A percentile compares a stretch with the other conserved stretches of the same genome.
phyloP scores from a whole-genome alignment of 2,113 vertebrate genomes.

The Limanda limanda region DNA sequence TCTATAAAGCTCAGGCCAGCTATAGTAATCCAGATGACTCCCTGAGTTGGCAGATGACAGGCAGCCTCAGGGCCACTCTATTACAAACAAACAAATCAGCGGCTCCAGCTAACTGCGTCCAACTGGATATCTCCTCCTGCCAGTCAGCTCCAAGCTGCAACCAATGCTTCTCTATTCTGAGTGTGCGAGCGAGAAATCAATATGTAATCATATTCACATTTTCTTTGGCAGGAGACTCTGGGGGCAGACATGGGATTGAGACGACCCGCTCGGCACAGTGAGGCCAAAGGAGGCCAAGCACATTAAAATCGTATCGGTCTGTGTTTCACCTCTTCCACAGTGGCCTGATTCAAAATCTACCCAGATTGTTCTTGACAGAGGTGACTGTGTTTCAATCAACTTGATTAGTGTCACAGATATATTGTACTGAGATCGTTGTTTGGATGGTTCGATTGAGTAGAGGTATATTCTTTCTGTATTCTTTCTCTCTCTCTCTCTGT shows the following conservation, averaged over 20 bases:
- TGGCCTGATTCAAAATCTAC: constrained; percentile 32
- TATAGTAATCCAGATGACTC: constrained; percentile 56
- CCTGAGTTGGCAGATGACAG: constrained; percentile 53
- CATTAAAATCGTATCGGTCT: constrained; percentile 45
- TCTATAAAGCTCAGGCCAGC: constrained; percentile 17
- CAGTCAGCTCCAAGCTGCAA: constrained; percentile 45
- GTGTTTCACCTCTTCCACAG: constrained; percentile 22
- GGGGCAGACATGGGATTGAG: constrained; percentile 55
- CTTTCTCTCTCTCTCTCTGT: no score
- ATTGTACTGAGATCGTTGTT: constrained; percentile 17
- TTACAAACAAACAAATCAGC: constrained; percentile 74
- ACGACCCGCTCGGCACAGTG: constrained; percentile 38
- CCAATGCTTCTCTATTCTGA: constrained; percentile 49
- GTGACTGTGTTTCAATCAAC: constrained; percentile 59
- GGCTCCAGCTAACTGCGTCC: constrained; percentile 43
- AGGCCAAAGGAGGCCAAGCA: constrained; percentile 20
- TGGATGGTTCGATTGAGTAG: constrained; percentile 7
- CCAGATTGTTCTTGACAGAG: constrained; percentile 15
- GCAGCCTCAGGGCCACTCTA: constrained; percentile 54
- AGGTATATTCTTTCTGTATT: constrained; percentile 17
- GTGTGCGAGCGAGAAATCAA: constrained; percentile 69
- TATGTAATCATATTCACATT: constrained; percentile 69
- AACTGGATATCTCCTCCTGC: constrained; percentile 57
- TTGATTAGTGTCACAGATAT: constrained; percentile 32
- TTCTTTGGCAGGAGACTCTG: constrained; percentile 48